These are phyloP conservation scores for Drosophila prostipennis DNA, from an alignment of 2,888 invertebrate genomes.

Conservation along the genomic window DNA sequence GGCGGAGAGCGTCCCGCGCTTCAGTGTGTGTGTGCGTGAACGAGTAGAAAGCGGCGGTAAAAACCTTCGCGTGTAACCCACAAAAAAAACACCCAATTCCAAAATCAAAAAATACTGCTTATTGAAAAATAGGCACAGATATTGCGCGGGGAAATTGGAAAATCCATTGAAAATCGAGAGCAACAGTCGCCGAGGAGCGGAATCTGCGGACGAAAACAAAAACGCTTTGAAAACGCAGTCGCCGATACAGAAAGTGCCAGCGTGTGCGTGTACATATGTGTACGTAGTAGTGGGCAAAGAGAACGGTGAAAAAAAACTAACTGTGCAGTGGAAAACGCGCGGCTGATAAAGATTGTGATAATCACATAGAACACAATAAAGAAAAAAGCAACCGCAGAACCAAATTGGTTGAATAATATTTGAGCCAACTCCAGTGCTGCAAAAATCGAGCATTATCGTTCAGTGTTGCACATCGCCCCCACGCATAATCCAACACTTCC, in stretches of 20 bases:
- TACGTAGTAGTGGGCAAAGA: constrained; percentile 34
- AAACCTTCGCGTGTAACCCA: constrained; percentile 51
- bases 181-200: constrained; percentile 21
- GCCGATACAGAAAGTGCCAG: constrained; percentile 39
- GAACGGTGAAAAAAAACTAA: constrained; percentile 48
- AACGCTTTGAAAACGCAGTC: constrained; percentile 27
- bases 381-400: constrained; percentile 11
- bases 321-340: constrained; percentile 61
- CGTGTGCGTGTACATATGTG: constrained; percentile 53
- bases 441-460: constrained; percentile 34
- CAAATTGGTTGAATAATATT: constrained; percentile 70
- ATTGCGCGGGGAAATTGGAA: constrained; percentile 4
- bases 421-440: constrained; percentile 39
- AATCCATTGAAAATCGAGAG: constrained; percentile 1
- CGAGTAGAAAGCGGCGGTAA: constrained; percentile 77
- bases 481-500: constrained; percentile 29
- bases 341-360: constrained; percentile 66
- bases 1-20: constrained; percentile 72
- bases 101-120: not conserved
- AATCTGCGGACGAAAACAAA: constrained; percentile 35
- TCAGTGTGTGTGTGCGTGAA: constrained; percentile 51
- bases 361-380: constrained; percentile 40
- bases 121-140: not conserved
- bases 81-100: constrained; percentile 4
- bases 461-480: constrained; percentile 41